Base-by-base conservation (phyloP, 2,113 vertebrate genomes). In the Potamarius usumacintae region DNA sequence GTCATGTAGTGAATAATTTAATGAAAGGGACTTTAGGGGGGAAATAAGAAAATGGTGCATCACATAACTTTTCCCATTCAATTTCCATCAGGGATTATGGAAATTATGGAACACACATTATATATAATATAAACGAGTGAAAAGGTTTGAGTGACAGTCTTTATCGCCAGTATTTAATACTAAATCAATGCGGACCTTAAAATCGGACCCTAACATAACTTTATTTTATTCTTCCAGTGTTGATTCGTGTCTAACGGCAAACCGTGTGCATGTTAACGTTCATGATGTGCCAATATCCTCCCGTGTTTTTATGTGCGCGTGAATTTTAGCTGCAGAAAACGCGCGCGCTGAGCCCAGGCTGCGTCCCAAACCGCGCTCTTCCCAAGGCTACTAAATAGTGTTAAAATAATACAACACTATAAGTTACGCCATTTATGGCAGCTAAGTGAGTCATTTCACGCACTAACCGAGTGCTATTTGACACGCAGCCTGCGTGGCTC, bases 291-390 rank as follows among this genome's bases (percentile, higher is more conserved):
- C 34, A 2, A 4, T 2, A 72, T 72, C 48, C 18, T 76, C 1
- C 27, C 30, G 15, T 72, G 20, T 5, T 77, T 52, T n/a, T 7
- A 22, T 34, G 20, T 82, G 82, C 80, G 57, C 30, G 20, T 82
- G 80, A 25, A 42, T 63, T 48, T 14, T 48, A 25, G 80, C 18
- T 34, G 57, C 79, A 42, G 57, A 22, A 11, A 11, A 42, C 60
- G 80, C 11, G 27, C 79, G 79, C 78, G 9, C 27, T 4, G 27
- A 62, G 22, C 9, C 48, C 48, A 11, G 82, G 82, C 50, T 71
- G 82, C 65, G 82, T 84, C 65, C 82, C 63, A 71, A 84, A 69
- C 42, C 80, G 80, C 65, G 63, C 63, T 15, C 1, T 69, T 27
- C 25, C 48, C 9, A 53, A 60, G 57, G 57, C 57, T 82, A 20